Base-by-base conservation (phyloP, 2,888 invertebrate species). In the Tillus elongatus region DNA sequence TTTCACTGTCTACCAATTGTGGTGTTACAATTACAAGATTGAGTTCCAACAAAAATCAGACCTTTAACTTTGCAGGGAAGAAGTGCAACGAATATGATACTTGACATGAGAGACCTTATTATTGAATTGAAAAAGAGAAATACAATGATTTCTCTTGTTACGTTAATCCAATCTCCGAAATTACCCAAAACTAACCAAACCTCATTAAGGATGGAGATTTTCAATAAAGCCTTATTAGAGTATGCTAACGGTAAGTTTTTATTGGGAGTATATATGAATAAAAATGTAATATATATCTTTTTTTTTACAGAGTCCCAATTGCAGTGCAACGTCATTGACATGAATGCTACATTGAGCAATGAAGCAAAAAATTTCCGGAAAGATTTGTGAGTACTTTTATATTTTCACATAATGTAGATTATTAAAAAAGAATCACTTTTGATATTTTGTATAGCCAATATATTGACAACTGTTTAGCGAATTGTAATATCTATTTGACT, bases 251-350 rank as follows among this genome's bases (percentile, higher is more conserved):
- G 52, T 52, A 43, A 50, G 38, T 15, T n/a, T 9, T 8, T 8
- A 24, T 24, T 24, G 9, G 9, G 6, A 24, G 9, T 9, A 24
- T 8, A 8, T 8, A 24, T 8, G 9, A 24, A 6, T 24, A 24
- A 24, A 8, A 8, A 24, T 24, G 24, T 9, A 19, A 8, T 19
- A 19, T 19, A 8, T 6, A 8, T 19, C 4, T 29, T 4, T 11
- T 37, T 34, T 38, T 15, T 45, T 49, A 30, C 15, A 47, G 51
- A 42, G 35, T 26, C 15, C 24, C 42, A 50, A 29, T 39, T 52
- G 15, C 39, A 39, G 34, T 56, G 55, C 40, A 54, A 54, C 30
- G 45, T 56, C 10, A 53, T 57, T 40, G 54, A 56, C 45, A 54
- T 57, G 53, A 43, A 50, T 33, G 42, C 42, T 2, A 52, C 53